Percentiles rank a stretch among this genome's conserved stretches.
phyloP scores from a whole-genome alignment of 2,113 vertebrate genomes.

The Piliocolobus tephrosceles region DNA sequence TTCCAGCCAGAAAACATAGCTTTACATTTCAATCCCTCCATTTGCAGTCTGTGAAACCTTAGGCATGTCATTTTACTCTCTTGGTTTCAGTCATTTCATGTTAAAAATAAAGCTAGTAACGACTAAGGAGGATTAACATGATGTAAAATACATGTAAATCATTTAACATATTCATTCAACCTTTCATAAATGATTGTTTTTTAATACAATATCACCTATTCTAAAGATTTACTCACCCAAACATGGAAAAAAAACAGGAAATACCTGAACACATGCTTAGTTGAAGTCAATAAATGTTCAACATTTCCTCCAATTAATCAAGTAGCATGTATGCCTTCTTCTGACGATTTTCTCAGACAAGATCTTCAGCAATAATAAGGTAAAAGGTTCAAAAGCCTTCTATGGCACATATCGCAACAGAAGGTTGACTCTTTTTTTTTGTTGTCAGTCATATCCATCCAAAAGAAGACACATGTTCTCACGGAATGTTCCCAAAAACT shows the following conservation, averaged over 20 bases:
- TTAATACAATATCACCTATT: neutral
- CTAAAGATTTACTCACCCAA: neutral
- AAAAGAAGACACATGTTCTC: neutral
- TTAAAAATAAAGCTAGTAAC: neutral
- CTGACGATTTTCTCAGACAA: neutral
- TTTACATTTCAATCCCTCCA: neutral
- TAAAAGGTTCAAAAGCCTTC: neutral
- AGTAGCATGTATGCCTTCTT: neutral
- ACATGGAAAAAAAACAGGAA: neutral
- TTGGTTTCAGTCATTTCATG: neutral
- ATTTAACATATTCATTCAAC: neutral
- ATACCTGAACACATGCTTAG: neutral
- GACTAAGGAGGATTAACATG: neutral
- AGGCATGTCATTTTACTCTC: neutral
- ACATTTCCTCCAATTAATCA: neutral
- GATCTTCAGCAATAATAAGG: neutral
- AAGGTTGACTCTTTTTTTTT: neutral
- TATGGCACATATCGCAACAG: neutral
- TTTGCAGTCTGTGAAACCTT: neutral
- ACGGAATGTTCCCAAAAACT: neutral
- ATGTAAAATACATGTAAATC: neutral
- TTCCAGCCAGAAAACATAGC: neutral
- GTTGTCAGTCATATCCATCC: neutral
- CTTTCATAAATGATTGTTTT: constrained; percentile 4
- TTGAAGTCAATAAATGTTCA: neutral